Evolutionary conservation across 2,888 invertebrate genomes (phyloP).

Genomic region (Scaptomyza polygonia): DNA sequence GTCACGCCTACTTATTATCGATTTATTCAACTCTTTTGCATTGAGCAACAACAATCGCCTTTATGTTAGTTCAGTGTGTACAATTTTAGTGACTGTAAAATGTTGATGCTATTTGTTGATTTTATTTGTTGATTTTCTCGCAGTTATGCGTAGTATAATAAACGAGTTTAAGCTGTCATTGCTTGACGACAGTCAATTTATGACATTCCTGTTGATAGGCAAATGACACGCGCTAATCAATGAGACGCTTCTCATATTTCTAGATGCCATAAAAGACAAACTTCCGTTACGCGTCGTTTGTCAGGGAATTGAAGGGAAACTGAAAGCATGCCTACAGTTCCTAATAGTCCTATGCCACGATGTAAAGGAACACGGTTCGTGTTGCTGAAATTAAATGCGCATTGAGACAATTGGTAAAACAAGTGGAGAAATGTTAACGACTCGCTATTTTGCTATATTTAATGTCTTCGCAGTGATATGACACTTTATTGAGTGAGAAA

Average conservation of each 20-base stretch:
- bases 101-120: constrained; percentile 30
- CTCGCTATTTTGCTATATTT: constrained; percentile 25
- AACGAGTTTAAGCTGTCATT: constrained; percentile 39
- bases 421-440: constrained; percentile 47
- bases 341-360: constrained; percentile 80
- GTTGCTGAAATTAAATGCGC: constrained; percentile 77
- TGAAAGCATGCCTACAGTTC: constrained; percentile 30
- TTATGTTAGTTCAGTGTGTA: constrained; percentile 1
- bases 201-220: constrained; percentile 67
- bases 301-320: not conserved
- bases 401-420: constrained; percentile 67
- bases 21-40: constrained; percentile 43
- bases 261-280: constrained; percentile 47
- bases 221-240: constrained; percentile 75
- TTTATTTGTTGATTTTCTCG: constrained; percentile 23
- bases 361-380: constrained; percentile 66
- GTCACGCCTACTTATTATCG: constrained; percentile 52
- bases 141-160: constrained; percentile 25
- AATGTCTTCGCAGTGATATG: constrained; percentile 31
- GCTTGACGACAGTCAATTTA: constrained; percentile 62
- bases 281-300: constrained; percentile 70
- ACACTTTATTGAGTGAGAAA: constrained; percentile 53
- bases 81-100: constrained; percentile 64
- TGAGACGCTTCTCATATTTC: constrained; percentile 41
- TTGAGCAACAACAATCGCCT: constrained; percentile 5